These are phyloP conservation scores for Melanerpes aurifrons DNA, from an alignment of 2,113 vertebrate species.

Conservation along the genomic window DNA sequence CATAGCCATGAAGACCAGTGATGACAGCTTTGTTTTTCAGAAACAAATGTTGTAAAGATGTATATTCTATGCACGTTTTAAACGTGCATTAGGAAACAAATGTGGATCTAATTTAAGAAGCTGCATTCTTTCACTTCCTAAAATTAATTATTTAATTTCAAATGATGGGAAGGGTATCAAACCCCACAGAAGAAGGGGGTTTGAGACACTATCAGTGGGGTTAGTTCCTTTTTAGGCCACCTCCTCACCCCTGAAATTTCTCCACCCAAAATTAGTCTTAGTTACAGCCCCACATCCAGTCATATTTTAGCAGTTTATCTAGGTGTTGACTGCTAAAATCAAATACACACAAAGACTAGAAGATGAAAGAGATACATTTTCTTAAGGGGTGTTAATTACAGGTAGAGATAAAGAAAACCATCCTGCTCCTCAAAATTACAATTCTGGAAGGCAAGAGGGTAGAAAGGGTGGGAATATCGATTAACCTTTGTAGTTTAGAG, in stretches of 20 bases:
- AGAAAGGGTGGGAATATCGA: neutral
- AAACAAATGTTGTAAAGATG: neutral
- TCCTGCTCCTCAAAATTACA: neutral
- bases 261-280: neutral
- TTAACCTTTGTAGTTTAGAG: neutral
- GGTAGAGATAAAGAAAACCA: neutral
- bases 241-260: neutral
- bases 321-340: neutral
- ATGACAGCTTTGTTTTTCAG: neutral
- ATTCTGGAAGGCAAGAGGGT: accelerated
- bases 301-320: neutral
- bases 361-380: neutral
- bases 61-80: neutral
- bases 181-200: neutral
- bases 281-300: neutral
- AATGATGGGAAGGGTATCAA: accelerated
- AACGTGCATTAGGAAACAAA: neutral
- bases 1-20: accelerated
- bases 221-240: neutral
- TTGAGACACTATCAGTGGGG: accelerated
- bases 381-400: neutral
- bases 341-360: neutral
- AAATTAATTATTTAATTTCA: neutral
- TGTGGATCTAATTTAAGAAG: neutral
- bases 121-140: neutral